Evolutionary conservation across 2,888 invertebrate genomes (phyloP), one percentile per base, ranked within the genome.

Genomic region (Antheraea yamamai): DNA sequence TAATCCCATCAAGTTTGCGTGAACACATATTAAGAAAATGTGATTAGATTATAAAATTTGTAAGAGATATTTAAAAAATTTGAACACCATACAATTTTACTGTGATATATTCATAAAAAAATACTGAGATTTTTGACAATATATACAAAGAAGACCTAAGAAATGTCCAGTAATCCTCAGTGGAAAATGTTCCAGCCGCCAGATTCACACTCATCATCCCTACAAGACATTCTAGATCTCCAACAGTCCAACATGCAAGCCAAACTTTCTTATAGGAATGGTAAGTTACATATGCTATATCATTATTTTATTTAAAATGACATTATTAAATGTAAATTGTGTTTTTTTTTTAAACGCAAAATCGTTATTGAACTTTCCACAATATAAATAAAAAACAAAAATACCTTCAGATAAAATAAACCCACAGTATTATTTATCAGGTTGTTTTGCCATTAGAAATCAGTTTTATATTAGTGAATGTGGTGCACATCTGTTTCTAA

Each of bases 111-210:
- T 89, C 87, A 84, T 91, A 89, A 89, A 85, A 61, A 3, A 85
- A 82, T 84, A 87, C 87, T 89, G 88, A 87, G 85, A 85, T 91
- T 93, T 92, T 93, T 83, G 88, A 92, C 83, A 80, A 47, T 85
- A 83, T 92, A 95, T 95, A 95, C 90, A 95, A 93, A 85, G 89
- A 92, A 92, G 88, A 87, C 79, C 83, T 80, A 84, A 88, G 90
- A 88, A 89, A 92, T 97, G 97, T 97, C 97, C 94, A 97, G 96
- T 95, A 97, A 97, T 97, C 96, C 97, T 97, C 97, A 97, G 97
- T 97, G 97, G 97, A 97, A 97, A 96, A 96, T 96, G 95, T 97
- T 97, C 97, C 97, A 98, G 96, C 97, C 98, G 97, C 97, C 97
- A 95, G 96, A 96, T 96, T 96, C 97, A 96, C 97, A 97, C 95